phyloP scores from a whole-genome alignment of 2,113 vertebrate species.

The Barbus barbus region DNA sequence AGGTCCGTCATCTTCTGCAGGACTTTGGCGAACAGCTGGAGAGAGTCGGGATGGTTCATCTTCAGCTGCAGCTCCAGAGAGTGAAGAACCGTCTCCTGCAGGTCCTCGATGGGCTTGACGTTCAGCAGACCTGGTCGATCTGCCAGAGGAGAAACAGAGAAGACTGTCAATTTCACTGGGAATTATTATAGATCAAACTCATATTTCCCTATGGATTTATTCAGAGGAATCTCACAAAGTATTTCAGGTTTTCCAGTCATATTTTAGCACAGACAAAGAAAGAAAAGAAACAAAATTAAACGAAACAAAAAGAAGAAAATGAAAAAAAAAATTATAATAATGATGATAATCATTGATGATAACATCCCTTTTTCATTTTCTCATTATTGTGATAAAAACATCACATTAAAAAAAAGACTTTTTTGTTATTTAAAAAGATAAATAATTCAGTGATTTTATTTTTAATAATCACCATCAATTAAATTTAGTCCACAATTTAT shows the following conservation, averaged over 20 bases:
- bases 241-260: not conserved
- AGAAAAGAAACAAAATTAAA: not conserved
- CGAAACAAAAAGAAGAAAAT: too few species aligned
- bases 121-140: conserved; percentile 96
- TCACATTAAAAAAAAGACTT: too few species aligned
- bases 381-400: too few species aligned
- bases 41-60: conserved; percentile 91
- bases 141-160: conserved; percentile 57
- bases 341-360: too few species aligned
- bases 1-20: conserved; percentile 99
- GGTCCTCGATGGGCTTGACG: conserved; percentile 95
- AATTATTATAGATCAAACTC: too few species aligned
- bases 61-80: conserved; percentile 96
- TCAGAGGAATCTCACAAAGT: not conserved
- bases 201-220: too few species aligned
- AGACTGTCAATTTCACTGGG: not conserved
- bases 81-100: conserved; percentile 94
- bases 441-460: not conserved
- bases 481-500: too few species aligned
- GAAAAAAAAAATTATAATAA: too few species aligned
- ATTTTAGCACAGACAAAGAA: not conserved
- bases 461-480: not conserved
- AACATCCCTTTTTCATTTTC: too few species aligned
- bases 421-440: too few species aligned
- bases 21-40: conserved; percentile 95